Base-by-base conservation (phyloP, 2,797 vertebrate genomes). In the Tapera naevia region DNA sequence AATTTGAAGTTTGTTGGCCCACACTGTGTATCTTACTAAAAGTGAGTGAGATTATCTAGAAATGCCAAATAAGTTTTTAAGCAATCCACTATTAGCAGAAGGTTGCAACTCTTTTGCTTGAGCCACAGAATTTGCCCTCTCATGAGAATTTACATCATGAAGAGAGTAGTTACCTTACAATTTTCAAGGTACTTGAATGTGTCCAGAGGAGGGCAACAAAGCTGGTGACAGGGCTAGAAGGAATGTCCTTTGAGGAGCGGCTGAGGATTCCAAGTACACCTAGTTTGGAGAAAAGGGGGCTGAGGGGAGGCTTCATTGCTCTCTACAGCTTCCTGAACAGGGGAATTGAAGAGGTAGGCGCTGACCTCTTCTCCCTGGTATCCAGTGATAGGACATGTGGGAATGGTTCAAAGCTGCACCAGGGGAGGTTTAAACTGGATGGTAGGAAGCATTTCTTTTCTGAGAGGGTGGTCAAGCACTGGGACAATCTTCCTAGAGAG, bases 361-460 rank as follows among this genome's bases (percentile, higher is more conserved):
- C 60, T 66, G 28, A 57, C 2, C 18, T 60, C 30, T 56, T 66
- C 13, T 28, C n/a, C 8, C 28, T 27, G 41, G 10, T 2, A 43
- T 39, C 37, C 67, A 45, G 15, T 11, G 43, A 35, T 1, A 51
- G 30, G 10, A 51, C 5, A 0, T 0, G 0, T 25, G 27, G 16
- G 22, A 70, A 53, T 41, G 25, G 43, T 21, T 41, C 50, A 69
- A 35, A 83, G 21, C 4, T 71, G n/a, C 6, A 2, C 14, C 12
- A 13, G 13, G 12, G 7, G 8, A 17, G 21, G 32, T 67, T 66
- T 3, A 79, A 17, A 24, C 32, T 33, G 23, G 32, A 23, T 14
- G 9, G 35, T 16, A 64, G 10, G 21, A 64, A 64, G 14, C 10
- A 32, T 70, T 80, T 62, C 16, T 69, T 64, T 70, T 27, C n/a